Base-by-base conservation (phyloP, 2,888 invertebrate species). In the Drosophila cognata region DNA sequence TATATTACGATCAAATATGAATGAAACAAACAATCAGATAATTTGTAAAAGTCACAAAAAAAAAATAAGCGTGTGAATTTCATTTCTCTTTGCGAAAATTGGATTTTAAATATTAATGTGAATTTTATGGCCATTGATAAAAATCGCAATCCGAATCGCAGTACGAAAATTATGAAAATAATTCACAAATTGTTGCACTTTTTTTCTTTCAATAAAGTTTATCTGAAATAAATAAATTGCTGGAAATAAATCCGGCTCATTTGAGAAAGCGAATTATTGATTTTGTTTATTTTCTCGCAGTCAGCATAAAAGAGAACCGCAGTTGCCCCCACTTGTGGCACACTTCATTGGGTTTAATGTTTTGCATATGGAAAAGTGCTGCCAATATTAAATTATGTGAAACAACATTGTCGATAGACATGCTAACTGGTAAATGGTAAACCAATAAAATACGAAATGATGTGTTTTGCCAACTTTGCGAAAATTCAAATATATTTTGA, bases 401-500 rank as follows among this genome's bases (percentile, higher is more conserved):
- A 29, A 28, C 4, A n/a, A 38, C 4, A 38, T 38, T 56, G 56
- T n/a, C 38, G 55, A 38, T 55, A 28, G 10, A 55, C 55, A n/a
- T 28, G 36, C 55, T n/a, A 38, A 38, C 36, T 55, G 28, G 3
- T 13, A n/a, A 28, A 28, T n/a, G n/a, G 21, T 13, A 3, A 43
- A 43, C 13, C 2, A 46, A 46, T 21, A 16, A 38, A 38, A 56
- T 33, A 7, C 2, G n/a, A 56, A 11, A 10, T n/a, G 25, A 0
- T 21, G 2, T 7, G 11, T 35, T 46, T 16, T 16, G 16, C 46
- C 4, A 16, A 33, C 28, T 57, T 63, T 29, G 29, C 28, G 21
- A 18, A 43, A 62, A 56, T 29, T 46, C 4, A 61, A 71, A 53
- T 59, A 29, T 43, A 64, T 67, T 71, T 79, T 51, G 29, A 0